Conservation (phyloP, 1,140 invertebrate species). For the Drosophila grimshawi region DNA sequence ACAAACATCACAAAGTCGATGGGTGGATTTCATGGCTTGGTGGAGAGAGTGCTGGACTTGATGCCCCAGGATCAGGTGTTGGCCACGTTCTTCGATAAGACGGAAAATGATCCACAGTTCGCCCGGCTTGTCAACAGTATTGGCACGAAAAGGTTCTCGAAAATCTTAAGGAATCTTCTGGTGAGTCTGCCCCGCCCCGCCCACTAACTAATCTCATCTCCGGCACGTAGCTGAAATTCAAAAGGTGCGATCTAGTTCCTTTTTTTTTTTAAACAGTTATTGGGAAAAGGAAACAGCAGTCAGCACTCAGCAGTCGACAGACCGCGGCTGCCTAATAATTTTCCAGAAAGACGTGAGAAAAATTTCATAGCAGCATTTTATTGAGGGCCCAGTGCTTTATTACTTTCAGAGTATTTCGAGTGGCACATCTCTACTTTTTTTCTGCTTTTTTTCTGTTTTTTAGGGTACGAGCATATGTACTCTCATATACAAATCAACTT, state of each 20-base stretch:
- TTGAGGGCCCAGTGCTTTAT: constrained; percentile 48
- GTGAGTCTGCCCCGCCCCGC: constrained; percentile 48
- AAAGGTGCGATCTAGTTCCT: constrained; percentile 40
- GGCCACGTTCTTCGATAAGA: constrained; percentile 75
- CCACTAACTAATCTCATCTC: constrained; percentile 4
- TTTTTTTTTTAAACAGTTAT: constrained; percentile 71
- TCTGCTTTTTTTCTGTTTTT: constrained; percentile 1
- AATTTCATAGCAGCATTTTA: constrained; percentile 67
- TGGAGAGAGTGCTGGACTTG: constrained; percentile 70
- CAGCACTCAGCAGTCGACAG: constrained; percentile 13
- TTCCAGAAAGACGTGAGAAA: constrained; percentile 64
- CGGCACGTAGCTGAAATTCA: constrained; percentile 28
- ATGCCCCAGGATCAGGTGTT: constrained; percentile 78
- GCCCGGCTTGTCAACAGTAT: constrained; percentile 69
- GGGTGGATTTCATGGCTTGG: constrained; percentile 71
- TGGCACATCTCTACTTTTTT: constrained; percentile 20
- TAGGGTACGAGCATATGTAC: constrained; percentile 35
- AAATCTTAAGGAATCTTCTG: constrained; percentile 69
- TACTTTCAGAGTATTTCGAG: constrained; percentile 17
- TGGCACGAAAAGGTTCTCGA: constrained; percentile 65
- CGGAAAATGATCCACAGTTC: constrained; percentile 74
- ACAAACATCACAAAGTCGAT: constrained; percentile 29
- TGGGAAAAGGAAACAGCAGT: constrained; percentile 32
- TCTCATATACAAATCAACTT: constrained; percentile 82
- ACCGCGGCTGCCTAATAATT: constrained; percentile 70